A percentile compares a stretch with the other conserved stretches of the same genome.
These are phyloP conservation scores for Bombus sibiricus DNA, from an alignment of 1,140 invertebrate genomes.

Conservation along the genomic window DNA sequence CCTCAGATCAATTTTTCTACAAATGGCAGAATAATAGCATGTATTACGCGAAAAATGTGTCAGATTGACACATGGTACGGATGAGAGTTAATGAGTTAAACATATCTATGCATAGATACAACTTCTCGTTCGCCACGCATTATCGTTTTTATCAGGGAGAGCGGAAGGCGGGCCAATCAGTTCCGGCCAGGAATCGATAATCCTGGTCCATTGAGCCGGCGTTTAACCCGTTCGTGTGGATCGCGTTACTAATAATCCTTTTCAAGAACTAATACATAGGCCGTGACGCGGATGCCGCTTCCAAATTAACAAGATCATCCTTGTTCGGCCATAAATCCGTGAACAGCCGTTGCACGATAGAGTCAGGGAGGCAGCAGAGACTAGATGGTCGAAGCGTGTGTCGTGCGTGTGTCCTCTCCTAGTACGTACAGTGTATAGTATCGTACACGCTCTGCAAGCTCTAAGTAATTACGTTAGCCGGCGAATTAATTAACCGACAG, in stretches of 20 bases:
- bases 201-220: not conserved
- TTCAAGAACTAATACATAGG: constrained; percentile 19
- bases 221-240: constrained; percentile 15
- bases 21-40: no score
- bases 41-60: no score
- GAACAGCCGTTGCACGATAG: constrained; percentile 40
- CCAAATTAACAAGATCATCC: constrained; percentile 66
- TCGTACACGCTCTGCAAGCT: constrained; percentile 48
- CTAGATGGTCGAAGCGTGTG: not conserved
- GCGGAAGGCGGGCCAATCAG: not conserved
- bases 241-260: constrained; percentile 43
- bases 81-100: no score
- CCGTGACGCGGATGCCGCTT: constrained; percentile 1
- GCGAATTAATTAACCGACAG: constrained; percentile 76
- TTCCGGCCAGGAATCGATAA: not conserved
- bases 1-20: no score
- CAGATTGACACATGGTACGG: no score
- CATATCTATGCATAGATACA: not conserved
- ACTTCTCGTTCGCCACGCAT: not conserved
- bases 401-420: not conserved
- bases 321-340: constrained; percentile 63
- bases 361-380: not conserved
- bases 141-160: not conserved
- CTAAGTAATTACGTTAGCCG: constrained; percentile 76
- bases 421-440: not conserved